Evolutionary conservation across 2,113 vertebrate species (phyloP).

Genomic region (Tenebrosternarchus preto): DNA sequence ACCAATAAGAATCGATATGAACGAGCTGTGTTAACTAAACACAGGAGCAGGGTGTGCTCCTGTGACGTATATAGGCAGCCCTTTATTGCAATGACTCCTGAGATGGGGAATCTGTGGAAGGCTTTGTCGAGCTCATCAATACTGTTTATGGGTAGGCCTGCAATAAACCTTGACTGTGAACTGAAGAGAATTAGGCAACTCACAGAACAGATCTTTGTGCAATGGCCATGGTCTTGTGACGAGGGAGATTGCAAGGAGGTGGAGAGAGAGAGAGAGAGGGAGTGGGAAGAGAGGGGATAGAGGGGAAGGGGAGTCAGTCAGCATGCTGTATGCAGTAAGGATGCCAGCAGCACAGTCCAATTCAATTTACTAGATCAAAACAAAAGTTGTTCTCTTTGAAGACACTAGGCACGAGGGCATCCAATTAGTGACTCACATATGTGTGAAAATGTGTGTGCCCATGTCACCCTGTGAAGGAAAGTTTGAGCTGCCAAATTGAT

Average conservation of each 20-base stretch:
- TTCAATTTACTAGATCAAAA: slow-evolving; percentile 61
- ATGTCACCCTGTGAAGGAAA: neutral
- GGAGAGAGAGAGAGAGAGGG: neutral
- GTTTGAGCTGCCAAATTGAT: neutral
- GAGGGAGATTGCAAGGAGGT: neutral
- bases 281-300: slow-evolving; percentile 21
- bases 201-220: slow-evolving; percentile 24
- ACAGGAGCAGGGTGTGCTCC: slow-evolving; percentile 8
- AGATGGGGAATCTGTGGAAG: neutral
- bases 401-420: slow-evolving; percentile 45
- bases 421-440: slow-evolving; percentile 53
- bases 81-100: neutral
- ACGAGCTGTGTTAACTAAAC: slow-evolving; percentile 13
- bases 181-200: slow-evolving; percentile 31
- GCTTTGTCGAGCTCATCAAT: neutral
- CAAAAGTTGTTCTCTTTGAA: slow-evolving; percentile 54
- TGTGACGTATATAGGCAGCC: neutral
- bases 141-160: slow-evolving; percentile 1
- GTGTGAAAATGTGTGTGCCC: slow-evolving; percentile 26
- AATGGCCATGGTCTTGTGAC: slow-evolving; percentile 11
- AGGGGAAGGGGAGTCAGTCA: slow-evolving; percentile 24
- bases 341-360: slow-evolving; percentile 47
- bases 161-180: slow-evolving; percentile 39
- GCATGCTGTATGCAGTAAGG: slow-evolving; percentile 31
- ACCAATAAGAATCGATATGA: slow-evolving; percentile 2